Evolutionary conservation across 2,888 invertebrate species (phyloP), one percentile per base, ranked within the genome.

Genomic region (Pandemis cinnamomeana): DNA sequence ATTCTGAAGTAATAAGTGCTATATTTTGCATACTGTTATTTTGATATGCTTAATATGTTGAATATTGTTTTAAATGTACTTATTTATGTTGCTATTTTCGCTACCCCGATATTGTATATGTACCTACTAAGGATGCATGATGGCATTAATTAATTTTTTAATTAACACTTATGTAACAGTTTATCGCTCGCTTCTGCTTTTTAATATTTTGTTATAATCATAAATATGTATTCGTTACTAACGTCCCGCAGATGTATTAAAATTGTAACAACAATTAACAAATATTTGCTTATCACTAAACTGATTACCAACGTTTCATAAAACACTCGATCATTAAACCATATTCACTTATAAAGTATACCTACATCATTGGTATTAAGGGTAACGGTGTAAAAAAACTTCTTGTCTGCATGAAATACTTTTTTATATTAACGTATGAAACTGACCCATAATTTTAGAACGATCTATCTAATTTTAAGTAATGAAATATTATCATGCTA

Each of bases 381-480:
- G 20, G 60, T 71, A 46, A 36, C 61, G 51, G 71, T 44, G n/a
- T 41, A 71, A 72, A 71, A 42, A 44, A 71, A 66, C 10, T 42
- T 72, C 72, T 58, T 80, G 80, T 79, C 76, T 77, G 82, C 82
- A 83, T 83, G 81, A 67, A 76, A 68, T 66, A 77, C 71, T 71
- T 41, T 68, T 73, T 77, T 2, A 36, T 36, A 36, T 36, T 75
- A 67, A 76, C 75, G 61, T 75, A 72, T 80, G 85, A 88, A 86
- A 82, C 90, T 90, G 91, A 89, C 87, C 90, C 90, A 89, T 87
- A 87, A 80, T 86, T 87, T 86, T 82, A 80, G 71, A 66, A 62
- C 69, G 69, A 72, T 61, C 67, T 63, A 46, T 27, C 42, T n/a
- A 67, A 69, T 74, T 71, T 58, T 67, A 46, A 53, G 55, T 55